These are phyloP conservation scores for Lichenostomus cassidix DNA, from an alignment of 2,113 vertebrate species.

Conservation along the genomic window DNA sequence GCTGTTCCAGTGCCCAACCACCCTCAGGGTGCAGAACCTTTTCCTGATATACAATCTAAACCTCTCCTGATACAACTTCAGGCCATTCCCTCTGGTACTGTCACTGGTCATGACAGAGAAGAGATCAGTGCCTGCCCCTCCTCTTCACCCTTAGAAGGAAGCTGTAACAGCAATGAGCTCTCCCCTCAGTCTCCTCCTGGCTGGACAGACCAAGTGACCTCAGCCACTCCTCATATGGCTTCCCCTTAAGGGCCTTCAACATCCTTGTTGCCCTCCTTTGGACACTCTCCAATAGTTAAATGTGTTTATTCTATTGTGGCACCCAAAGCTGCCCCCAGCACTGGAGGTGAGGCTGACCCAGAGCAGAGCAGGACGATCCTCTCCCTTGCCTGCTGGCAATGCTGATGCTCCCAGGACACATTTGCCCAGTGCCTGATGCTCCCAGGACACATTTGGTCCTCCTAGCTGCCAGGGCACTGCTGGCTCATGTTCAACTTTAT, in stretches of 20 bases:
- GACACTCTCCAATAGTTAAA: accelerated
- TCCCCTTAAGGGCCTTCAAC: background rate
- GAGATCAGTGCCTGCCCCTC: background rate
- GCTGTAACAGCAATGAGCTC: accelerated
- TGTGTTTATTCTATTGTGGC: background rate
- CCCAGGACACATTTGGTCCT: accelerated
- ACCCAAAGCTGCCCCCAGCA: background rate
- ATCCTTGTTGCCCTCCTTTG: accelerated
- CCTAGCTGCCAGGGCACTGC: background rate
- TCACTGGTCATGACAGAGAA: background rate
- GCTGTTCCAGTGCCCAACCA: background rate
- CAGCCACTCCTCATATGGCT: accelerated
- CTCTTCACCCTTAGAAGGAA: accelerated
- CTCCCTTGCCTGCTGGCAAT: accelerated
- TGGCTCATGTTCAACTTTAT: accelerated
- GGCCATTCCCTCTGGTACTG: accelerated
- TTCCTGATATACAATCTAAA: accelerated
- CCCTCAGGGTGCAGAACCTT: background rate
- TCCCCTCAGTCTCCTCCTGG: background rate
- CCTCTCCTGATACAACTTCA: accelerated
- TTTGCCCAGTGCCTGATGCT: accelerated
- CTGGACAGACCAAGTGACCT: accelerated
- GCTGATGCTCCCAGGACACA: accelerated
- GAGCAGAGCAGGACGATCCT: background rate
- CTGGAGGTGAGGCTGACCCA: accelerated